Base-by-base conservation (phyloP, 1,140 invertebrate species). In the Orchestia grillus region DNA sequence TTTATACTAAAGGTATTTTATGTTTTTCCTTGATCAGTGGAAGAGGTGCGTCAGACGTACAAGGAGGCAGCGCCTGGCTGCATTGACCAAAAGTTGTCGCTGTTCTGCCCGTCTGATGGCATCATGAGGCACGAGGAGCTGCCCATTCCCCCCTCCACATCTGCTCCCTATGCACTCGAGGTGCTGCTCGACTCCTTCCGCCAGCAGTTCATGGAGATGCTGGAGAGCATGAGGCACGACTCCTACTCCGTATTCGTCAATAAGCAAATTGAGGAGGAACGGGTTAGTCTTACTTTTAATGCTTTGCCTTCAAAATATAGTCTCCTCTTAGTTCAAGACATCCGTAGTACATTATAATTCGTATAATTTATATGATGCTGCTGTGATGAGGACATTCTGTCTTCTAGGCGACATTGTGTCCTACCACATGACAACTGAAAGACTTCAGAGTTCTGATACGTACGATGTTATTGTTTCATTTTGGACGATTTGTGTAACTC, bases 61-160 rank as follows among this genome's bases (percentile, higher is more conserved):
- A 98, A 98, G 97, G 98, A 98, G 97, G 97, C 98, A 96, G 98
- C 98, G 41, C 99, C 98, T 40, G 99, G 99, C 88, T 99, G 98
- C 97, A 98, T 99, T 88, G 99, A 99, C 97, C 99, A 99, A 97
- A 98, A 99, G 97, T 97, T 99, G 87, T 99, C 98, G 23, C 98
- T 98, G 41, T 97, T 99, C 62, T 98, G 77, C 0, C n/a, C 95
- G 62, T 92, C 96, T 42, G 98, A 98, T 44, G 98, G 98, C 90
- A 98, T 98, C 28, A 97, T 97, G 57, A 96, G 96, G 95, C 98
- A 99, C 97, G 98, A 98, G 96, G 98, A 99, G 97, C 97, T 99
- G 97, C 98, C 98, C 96, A 96, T 96, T 42, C 96, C 96, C 41
- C 96, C 96, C 42, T 95, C 90, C 98, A 97, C 95, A 96, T 98